Evolutionary conservation across 2,797 vertebrate genomes (phyloP), one percentile per base, ranked within the genome.

Genomic region (Gymnocypris eckloni): DNA sequence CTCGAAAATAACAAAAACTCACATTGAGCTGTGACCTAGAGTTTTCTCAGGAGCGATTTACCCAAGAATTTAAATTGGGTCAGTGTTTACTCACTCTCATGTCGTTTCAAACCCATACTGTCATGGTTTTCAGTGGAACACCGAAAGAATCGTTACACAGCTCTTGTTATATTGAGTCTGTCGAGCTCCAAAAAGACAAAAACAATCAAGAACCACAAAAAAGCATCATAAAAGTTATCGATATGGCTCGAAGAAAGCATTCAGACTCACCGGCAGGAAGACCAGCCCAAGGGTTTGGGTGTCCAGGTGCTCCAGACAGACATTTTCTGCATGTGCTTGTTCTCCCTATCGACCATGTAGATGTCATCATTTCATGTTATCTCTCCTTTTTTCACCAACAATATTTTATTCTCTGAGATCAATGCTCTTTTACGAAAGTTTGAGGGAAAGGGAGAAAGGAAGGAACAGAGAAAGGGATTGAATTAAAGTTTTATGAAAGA

Each of bases 401-500:
- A 75, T 86, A 87, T 83, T 84, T 81, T 79, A 76, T 82, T 85
- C 73, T 86, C 73, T 66, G 39, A 87, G 86, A 86, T 86, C 77
- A 64, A 82, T 81, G 45, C 73, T 83, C 83, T 86, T 87, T 87
- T 77, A 87, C 37, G 39, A 88, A 90, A 90, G 86, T 87, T 87
- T 90, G 71, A 71, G 39, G 41, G 71, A 28, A 69, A 59, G 45
- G 45, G 67, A 79, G 71, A 50, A 79, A 85, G 91, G 92, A 87
- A 85, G 86, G 81, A 86, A 89, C 86, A 88, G 89, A 95, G 95
- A 93, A 92, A 93, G 79, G 73, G 87, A 93, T 92, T 92, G 94
- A 95, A 97, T 98, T 95, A 97, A 97, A 97, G 92, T 97, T 97
- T 96, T 96, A 97, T 98, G 95, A 96, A 93, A 95, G 94, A 97